Base-by-base conservation (phyloP, 2,797 vertebrate genomes). In the Sebastes umbrosus region DNA sequence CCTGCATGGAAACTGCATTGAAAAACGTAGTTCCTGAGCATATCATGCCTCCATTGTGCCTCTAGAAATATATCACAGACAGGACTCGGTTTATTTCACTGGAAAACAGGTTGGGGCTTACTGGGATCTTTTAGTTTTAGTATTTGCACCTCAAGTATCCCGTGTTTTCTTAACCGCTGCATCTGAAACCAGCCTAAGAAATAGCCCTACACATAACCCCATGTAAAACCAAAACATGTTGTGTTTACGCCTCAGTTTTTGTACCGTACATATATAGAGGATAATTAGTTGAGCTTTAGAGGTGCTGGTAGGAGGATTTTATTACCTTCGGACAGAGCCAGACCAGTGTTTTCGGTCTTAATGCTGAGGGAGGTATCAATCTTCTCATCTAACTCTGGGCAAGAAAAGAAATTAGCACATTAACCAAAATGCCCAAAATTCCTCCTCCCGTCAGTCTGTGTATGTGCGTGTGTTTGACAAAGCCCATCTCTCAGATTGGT, bases 401-500 rank as follows among this genome's bases (percentile, higher is more conserved):
- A 43, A 69, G 25, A 32, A 63, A 34, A 39, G 0, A 69, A 67
- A 59, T 27, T 1, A 7, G 4, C 31, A 54, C 34, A 18, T 54
- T 36, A 36, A 55, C 60, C 29, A 7, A 52, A 67, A 27, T 31
- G 2, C 10, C n/a, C 24, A 4, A 39, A 43, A 50, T 65, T 82
- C 71, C 75, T 83, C 46, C 78, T 77, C 70, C 80, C 74, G 73
- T 71, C 75, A 60, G 18, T 50, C 57, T 34, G 50, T 65, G 77
- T 39, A 67, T 70, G 84, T 88, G 83, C 80, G 73, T 78, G 87
- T 90, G 85, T 94, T 92, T 93, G 91, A 91, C 87, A 89, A 90
- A 93, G 84, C 59, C 80, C 82, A 84, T 81, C 87, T 94, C 88
- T 95, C 93, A 34, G 82, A 89, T 84, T 69, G 91, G 93, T 94